Conservation (phyloP, 2,797 vertebrate genomes). For the Lepus townsendii region DNA sequence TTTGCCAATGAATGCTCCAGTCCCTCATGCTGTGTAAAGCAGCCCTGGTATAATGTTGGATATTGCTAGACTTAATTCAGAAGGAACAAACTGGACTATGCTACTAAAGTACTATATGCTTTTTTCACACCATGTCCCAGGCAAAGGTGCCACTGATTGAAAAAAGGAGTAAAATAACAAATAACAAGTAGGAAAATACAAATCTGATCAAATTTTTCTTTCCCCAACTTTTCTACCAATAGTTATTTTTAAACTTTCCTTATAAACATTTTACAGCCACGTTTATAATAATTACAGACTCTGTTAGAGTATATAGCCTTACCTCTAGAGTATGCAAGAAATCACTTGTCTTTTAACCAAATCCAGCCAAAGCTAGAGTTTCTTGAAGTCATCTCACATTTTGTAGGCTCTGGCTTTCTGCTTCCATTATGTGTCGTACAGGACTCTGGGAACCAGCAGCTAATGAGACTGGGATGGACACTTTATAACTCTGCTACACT, state of each 20-base stretch:
- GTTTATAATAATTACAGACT: neutral
- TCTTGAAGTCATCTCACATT: neutral
- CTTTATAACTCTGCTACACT: neutral
- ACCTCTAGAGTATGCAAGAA: neutral
- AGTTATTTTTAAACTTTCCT: neutral
- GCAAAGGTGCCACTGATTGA: neutral
- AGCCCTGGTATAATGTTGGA: neutral
- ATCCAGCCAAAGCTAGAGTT: conserved; percentile 26
- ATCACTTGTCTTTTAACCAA: conserved; percentile 27
- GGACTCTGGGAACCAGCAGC: neutral
- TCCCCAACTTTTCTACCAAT: neutral
- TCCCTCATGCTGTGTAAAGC: neutral
- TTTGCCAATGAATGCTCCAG: neutral
- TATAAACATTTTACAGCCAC: neutral
- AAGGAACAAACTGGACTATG: neutral
- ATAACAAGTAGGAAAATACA: neutral
- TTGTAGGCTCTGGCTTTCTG: neutral
- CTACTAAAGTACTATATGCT: neutral
- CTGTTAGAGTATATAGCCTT: neutral
- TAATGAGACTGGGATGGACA: neutral
- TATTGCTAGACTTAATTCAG: neutral
- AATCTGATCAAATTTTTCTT: neutral
- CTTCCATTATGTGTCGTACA: neutral
- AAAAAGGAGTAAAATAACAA: neutral
- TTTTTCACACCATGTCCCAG: conserved; percentile 8